phyloP scores from a whole-genome alignment of 2,113 vertebrate species.

The Tragulus kanchil region DNA sequence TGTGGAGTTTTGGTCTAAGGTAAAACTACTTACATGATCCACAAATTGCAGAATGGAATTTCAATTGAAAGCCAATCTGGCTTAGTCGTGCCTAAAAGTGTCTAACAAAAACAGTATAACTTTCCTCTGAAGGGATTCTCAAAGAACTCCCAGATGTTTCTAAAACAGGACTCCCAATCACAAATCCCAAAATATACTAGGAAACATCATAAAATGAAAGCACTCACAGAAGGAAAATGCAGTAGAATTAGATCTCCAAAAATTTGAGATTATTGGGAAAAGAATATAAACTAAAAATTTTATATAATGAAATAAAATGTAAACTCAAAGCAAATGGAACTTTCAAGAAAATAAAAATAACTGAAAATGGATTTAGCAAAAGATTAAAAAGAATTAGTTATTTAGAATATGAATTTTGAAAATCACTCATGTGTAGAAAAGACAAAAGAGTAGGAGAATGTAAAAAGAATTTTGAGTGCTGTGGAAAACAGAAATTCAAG shows the following conservation, averaged over 20 bases:
- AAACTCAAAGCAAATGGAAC: not conserved
- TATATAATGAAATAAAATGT: not conserved
- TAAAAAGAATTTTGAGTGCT: not conserved
- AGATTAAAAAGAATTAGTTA: not conserved
- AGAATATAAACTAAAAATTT: not conserved
- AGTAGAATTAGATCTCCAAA: not conserved
- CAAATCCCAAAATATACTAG: not conserved
- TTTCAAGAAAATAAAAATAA: not conserved
- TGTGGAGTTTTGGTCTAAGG: not conserved
- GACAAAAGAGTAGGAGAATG: not conserved
- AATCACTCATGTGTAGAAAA: not conserved
- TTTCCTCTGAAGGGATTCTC: not conserved
- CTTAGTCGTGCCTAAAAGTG: not conserved
- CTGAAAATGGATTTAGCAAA: not conserved
- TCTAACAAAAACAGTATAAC: not conserved
- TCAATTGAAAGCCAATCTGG: not conserved
- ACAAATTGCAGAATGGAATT: not conserved
- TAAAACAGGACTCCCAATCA: not conserved
- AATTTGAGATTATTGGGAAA: not conserved
- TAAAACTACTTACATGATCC: not conserved
- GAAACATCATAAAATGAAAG: not conserved
- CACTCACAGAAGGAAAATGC: not conserved
- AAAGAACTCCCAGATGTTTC: not conserved
- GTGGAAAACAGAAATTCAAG: not conserved
- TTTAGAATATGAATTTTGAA: not conserved